Evolutionary conservation across 2,797 vertebrate genomes (phyloP).

Genomic region (Spatula versicolor): DNA sequence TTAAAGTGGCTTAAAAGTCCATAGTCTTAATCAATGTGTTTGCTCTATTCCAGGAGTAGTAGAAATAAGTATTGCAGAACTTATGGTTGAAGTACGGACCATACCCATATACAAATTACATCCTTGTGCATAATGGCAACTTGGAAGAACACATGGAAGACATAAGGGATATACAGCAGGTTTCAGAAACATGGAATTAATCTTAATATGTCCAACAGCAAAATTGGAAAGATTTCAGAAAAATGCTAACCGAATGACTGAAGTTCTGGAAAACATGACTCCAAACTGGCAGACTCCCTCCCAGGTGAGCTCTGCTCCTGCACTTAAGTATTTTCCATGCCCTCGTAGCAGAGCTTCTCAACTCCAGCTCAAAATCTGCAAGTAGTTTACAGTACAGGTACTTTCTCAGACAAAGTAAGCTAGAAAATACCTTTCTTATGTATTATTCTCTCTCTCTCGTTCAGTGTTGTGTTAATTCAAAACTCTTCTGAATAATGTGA

Average conservation of each 20-base stretch:
- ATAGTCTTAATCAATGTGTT: not conserved
- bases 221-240: not conserved
- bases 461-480: not conserved
- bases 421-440: not conserved
- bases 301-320: not conserved
- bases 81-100: not conserved
- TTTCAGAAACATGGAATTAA: constrained; percentile 20
- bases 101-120: not conserved
- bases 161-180: not conserved
- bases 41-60: not conserved
- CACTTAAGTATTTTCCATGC: not conserved
- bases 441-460: not conserved
- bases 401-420: not conserved
- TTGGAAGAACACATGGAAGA: constrained; percentile 17
- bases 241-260: not conserved
- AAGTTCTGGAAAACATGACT: not conserved
- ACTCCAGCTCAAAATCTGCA: not conserved
- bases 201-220: not conserved
- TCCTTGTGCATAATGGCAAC: not conserved
- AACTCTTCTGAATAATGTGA: not conserved
- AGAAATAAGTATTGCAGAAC: constrained; percentile 25
- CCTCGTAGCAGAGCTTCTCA: not conserved
- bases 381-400: not conserved
- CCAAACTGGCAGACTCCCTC: not conserved
- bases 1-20: not conserved